Conservation (phyloP, 2,888 invertebrate genomes). For the Philereme vetulata region DNA sequence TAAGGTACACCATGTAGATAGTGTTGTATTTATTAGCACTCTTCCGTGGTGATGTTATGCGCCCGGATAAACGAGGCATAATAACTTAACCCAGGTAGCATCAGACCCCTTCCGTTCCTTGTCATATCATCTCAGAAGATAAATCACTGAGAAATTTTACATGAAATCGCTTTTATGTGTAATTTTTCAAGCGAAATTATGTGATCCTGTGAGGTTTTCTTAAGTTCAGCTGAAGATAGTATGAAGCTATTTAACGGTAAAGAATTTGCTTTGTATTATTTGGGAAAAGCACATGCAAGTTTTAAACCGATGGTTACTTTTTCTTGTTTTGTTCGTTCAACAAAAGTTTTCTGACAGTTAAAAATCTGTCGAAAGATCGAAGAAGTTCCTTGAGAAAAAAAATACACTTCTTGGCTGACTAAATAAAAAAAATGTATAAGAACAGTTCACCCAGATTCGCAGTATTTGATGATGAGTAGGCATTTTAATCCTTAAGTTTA, state of each 20-base stretch:
- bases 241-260: neutral
- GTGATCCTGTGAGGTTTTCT: conserved; percentile 5
- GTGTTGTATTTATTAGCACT: conserved; percentile 16
- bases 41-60: conserved; percentile 14
- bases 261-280: neutral
- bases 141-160: conserved; percentile 18
- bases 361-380: no score
- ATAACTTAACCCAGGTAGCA: conserved; percentile 23
- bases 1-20: conserved; percentile 27
- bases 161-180: conserved; percentile 17
- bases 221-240: neutral
- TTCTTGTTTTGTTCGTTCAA: no score
- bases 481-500: no score
- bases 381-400: no score
- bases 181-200: conserved; percentile 4
- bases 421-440: no score
- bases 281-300: no score
- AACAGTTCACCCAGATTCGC: no score
- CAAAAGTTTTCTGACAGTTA: no score
- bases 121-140: conserved; percentile 20
- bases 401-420: no score
- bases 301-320: no score
- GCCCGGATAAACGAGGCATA: conserved; percentile 33
- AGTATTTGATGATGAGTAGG: no score
- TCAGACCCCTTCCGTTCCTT: conserved; percentile 18